Evolutionary conservation across 2,888 invertebrate genomes (phyloP).

Genomic region (Iselma pallidipennis): DNA sequence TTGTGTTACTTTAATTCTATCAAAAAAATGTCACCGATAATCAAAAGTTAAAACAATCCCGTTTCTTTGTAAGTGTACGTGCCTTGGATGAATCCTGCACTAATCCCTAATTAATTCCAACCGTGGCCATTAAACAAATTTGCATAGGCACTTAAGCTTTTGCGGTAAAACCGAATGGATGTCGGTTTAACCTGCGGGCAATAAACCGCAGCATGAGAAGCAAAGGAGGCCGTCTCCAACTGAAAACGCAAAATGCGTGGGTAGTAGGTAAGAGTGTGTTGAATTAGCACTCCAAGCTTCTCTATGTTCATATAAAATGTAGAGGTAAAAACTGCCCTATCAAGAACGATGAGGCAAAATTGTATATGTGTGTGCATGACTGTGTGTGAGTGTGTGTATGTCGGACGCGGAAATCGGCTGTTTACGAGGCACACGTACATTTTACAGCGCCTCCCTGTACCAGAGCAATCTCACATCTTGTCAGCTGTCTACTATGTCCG

Average conservation of each 20-base stretch:
- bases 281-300: background rate
- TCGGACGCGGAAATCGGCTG: constrained; percentile 26
- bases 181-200: constrained; percentile 3
- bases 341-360: background rate
- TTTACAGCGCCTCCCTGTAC: constrained; percentile 28
- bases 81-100: constrained; percentile 7
- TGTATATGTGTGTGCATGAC: no score
- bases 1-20: no score
- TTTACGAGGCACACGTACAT: constrained; percentile 22
- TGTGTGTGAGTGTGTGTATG: background rate
- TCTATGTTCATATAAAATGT: background rate
- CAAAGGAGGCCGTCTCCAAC: background rate
- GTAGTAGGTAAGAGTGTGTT: background rate
- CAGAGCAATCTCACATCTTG: constrained; percentile 28
- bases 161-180: constrained; percentile 3
- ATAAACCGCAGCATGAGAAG: constrained; percentile 9
- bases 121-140: constrained; percentile 18
- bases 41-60: background rate
- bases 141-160: constrained; percentile 10
- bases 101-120: constrained; percentile 19
- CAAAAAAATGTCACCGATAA: background rate
- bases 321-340: background rate
- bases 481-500: constrained; percentile 25
- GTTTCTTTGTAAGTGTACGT: background rate
- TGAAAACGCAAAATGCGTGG: background rate